Conservation (phyloP, 2,797 vertebrate species). For the Fistularia commersonii region DNA sequence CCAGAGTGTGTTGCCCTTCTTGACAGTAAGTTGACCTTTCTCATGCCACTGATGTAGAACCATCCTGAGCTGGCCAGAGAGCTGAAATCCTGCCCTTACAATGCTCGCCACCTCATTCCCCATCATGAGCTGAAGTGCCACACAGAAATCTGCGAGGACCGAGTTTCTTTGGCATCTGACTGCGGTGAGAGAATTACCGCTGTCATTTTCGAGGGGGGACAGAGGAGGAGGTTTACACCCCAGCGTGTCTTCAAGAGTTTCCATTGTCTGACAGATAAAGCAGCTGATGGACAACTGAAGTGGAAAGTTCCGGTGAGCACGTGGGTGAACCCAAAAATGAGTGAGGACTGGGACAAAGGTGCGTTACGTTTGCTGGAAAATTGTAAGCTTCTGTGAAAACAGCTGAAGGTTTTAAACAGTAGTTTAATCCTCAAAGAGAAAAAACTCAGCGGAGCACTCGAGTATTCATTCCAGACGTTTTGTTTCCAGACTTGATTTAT, state of each 20-base stretch:
- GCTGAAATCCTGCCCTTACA: constrained; percentile 85
- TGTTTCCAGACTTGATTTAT: too few species aligned
- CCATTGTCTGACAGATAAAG: constrained; percentile 18
- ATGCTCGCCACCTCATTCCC: constrained; percentile 83
- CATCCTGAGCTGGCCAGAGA: constrained; percentile 79
- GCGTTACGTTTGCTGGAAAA: too few species aligned
- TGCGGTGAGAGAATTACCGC: too few species aligned
- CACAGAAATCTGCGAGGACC: constrained; percentile 77
- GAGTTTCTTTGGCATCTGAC: too few species aligned
- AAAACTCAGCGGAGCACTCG: too few species aligned
- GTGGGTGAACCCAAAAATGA: constrained; percentile 70
- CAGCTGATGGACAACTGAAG: constrained; percentile 5
- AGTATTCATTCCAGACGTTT: too few species aligned
- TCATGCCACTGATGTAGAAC: constrained; percentile 68
- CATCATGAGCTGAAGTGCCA: constrained; percentile 78
- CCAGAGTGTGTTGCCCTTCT: too few species aligned
- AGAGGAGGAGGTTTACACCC: constrained; percentile 2
- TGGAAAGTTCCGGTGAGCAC: constrained; percentile 69
- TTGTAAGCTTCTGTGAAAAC: too few species aligned
- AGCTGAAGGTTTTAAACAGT: background rate
- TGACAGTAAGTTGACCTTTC: background rate
- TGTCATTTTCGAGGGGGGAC: too few species aligned
- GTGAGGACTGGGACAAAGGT: constrained; percentile 86
- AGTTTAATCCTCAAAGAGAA: background rate
- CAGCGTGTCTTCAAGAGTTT: background rate